Evolutionary conservation across 2,888 invertebrate genomes (phyloP), one percentile per base, ranked within the genome.

Genomic region (Geophilus truncorum): DNA sequence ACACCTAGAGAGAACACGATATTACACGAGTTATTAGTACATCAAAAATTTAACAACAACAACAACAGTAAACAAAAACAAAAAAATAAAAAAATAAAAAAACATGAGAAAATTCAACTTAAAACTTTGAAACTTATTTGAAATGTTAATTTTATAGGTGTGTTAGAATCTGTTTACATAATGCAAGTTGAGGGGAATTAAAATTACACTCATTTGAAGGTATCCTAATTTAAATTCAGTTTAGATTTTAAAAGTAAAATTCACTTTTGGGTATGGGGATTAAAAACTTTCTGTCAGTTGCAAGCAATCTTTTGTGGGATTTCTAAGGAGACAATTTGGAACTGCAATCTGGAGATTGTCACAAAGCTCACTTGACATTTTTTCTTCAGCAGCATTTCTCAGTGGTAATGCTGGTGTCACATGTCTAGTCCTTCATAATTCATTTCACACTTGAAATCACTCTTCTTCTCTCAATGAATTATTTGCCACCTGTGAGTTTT

Each of bases 31-130:
- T 70, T 70, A 25, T 70, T 70, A 70, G 25, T 23, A 25, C 28
- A 70, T 70, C 28, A 70, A 70, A 70, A 70, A 70, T 70, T 70
- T 70, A 45, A n/a, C n/a, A n/a, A n/a, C n/a, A n/a, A n/a, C n/a
- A n/a, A 40, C 40, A 40, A 40, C 40, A 40, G n/a, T 62, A 62
- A 18, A 18, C 7, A 6, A 23, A 7, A 18, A 62, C 18, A 62
- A 62, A 62, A n/a, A 18, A 62, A 62, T 23, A 18, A 62, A 1
- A 0, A 62, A 34, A 34, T 34, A 34, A 34, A 34, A 34, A 7
- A 7, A 34, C 5, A 9, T 34, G 34, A 34, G 34, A 9, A 34
- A 34, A 34, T 9, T 5, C 6, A 7, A 34, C 9, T 34, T 34
- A 34, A 9, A 34, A 9, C 9, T 34, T 34, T 34, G 9, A 34